These are phyloP conservation scores for Bambusicola thoracicus DNA, from an alignment of 2,113 vertebrate species.

Conservation along the genomic window DNA sequence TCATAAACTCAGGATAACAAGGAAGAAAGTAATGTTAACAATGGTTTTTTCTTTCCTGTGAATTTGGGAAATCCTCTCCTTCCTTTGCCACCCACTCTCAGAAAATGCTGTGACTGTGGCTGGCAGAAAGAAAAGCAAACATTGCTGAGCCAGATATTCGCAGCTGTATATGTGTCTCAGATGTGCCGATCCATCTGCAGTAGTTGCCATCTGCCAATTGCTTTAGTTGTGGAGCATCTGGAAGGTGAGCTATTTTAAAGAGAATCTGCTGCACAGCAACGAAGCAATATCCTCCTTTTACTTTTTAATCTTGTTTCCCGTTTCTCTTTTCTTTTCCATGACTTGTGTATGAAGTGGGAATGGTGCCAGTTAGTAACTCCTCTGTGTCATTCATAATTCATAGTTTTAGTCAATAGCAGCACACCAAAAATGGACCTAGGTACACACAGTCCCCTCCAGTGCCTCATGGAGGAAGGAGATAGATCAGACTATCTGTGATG, in stretches of 20 bases:
- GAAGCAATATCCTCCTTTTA: background rate
- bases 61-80: conserved; percentile 38
- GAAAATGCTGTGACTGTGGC: conserved; percentile 7
- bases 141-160: background rate
- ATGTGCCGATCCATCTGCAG: conserved; percentile 65
- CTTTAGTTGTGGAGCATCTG: conserved; percentile 60
- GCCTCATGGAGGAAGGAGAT: background rate
- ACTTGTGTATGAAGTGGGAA: background rate
- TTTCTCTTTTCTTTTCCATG: background rate
- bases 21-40: background rate
- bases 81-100: background rate
- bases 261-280: background rate
- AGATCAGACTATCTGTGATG: background rate
- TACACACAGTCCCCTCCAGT: background rate
- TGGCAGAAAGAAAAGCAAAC: conserved; percentile 51
- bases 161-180: conserved; percentile 58
- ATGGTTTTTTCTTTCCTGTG: background rate
- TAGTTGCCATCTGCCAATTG: conserved; percentile 50
- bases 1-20: background rate
- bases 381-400: background rate
- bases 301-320: background rate
- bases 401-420: background rate
- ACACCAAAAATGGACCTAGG: background rate
- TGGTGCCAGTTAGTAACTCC: background rate
- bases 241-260: conserved; percentile 47